Base-by-base conservation (phyloP, 2,888 invertebrate genomes). In the Drosophila picticornis region DNA sequence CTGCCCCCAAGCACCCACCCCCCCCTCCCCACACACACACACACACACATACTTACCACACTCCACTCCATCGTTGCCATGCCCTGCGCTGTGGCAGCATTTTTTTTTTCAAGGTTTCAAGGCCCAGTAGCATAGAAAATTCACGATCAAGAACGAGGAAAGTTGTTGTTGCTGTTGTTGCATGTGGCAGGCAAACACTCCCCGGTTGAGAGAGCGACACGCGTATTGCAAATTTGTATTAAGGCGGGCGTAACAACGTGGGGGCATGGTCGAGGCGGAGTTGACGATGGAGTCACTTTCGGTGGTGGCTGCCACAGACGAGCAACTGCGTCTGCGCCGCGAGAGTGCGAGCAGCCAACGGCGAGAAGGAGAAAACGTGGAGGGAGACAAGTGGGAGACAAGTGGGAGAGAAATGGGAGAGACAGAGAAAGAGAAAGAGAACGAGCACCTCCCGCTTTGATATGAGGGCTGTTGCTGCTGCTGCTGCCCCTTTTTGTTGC, bases 51-150 rank as follows among this genome's bases (percentile, higher is more conserved):
- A n/a, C 52, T 64, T 10, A 59, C 16, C 13, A 16, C 48, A 50
- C 29, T 55, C 46, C 9, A 40, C 27, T 29, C 22, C 56, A 43
- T 56, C 60, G 50, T 48, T 32, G 57, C 55, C 55, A 11, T 43
- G 43, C 22, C 22, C 1, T 53, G 53, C 53, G 68, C 55, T 76
- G 75, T 52, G 68, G 70, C 78, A 77, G 76, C n/a, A 81, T 79
- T 81, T 80, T 46, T 34, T 25, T 61, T 38, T 61, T 59, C 76
- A 88, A 91, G 88, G 83, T 91, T 91, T 88, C 91, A 91, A 91
- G 92, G 91, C 91, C 92, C 91, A 91, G 91, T 91, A 91, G 92
- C 91, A 92, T 92, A 91, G 92, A 92, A 87, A 91, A 92, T 91
- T 91, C 91, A 91, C 90, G 91, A 92, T 92, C 92, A 92, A 91